These are phyloP conservation scores for Chrysomallon squamiferum DNA, from an alignment of 1,140 invertebrate species.

Conservation along the genomic window DNA sequence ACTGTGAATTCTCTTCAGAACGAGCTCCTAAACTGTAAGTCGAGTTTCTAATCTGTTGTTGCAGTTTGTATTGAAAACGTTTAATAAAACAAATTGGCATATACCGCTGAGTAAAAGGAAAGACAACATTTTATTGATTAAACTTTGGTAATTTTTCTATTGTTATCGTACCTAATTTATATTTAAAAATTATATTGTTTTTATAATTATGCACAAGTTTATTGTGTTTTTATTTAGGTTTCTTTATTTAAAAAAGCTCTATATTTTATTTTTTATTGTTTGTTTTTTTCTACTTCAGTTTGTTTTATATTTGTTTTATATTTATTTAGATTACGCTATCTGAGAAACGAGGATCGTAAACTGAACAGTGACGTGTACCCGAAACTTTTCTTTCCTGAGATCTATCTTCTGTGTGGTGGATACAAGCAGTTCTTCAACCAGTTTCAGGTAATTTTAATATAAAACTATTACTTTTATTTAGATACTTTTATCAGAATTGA, in stretches of 20 bases:
- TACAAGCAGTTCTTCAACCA: conserved; percentile 88
- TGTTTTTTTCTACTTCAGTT: no score
- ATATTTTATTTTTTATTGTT: no score
- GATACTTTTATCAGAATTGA: not conserved
- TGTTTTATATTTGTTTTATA: not conserved
- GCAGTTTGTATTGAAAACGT: no score
- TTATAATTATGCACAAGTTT: no score
- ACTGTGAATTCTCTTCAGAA: conserved; percentile 98
- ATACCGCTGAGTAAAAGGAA: not conserved
- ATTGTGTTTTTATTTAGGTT: no score
- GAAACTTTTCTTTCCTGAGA: conserved; percentile 86
- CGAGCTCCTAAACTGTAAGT: conserved; percentile 87
- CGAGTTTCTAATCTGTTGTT: conserved; percentile 81
- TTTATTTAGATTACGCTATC: conserved; percentile 74
- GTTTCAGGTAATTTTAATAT: conserved; percentile 64
- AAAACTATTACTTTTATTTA: no score
- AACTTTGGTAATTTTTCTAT: not conserved
- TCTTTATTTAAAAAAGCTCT: no score
- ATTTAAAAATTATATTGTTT: not conserved
- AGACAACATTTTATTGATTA: not conserved
- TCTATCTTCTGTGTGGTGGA: conserved; percentile 93
- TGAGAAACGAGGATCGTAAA: conserved; percentile 85
- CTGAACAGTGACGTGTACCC: conserved; percentile 87
- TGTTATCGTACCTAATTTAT: not conserved
- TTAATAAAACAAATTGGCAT: not conserved